Conservation (phyloP, 2,888 invertebrate species). For the Eucriotettix oculatus region DNA sequence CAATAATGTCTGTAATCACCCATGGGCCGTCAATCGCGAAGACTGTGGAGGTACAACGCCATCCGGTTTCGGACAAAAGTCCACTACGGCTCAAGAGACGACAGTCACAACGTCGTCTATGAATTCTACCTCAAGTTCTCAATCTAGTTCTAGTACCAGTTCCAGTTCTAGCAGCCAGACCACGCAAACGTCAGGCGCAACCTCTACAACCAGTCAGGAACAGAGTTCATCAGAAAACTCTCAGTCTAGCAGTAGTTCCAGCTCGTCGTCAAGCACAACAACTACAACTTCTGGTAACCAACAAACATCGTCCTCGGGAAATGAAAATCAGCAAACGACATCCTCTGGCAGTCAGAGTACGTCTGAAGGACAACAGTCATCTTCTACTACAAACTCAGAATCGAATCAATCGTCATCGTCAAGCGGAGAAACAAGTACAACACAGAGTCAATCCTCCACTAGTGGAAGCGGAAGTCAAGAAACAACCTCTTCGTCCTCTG, state of each 20-base stretch:
- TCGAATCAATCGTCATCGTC: too few relatives aligned
- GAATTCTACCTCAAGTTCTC: neutral
- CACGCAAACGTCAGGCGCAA: neutral
- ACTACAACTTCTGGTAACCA: neutral
- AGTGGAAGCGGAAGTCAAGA: too few relatives aligned
- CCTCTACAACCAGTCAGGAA: too few relatives aligned
- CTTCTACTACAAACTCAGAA: too few relatives aligned
- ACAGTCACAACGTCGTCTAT: neutral
- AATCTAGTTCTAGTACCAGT: neutral
- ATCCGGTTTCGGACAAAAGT: neutral
- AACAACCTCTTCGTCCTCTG: neutral
- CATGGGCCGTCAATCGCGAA: slow-evolving; percentile 33
- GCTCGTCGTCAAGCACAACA: neutral
- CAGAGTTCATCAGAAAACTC: neutral
- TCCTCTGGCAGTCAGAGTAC: neutral
- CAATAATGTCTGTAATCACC: slow-evolving; percentile 52
- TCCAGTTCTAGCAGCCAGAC: neutral
- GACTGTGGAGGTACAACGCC: slow-evolving; percentile 7
- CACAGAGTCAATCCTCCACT: neutral
- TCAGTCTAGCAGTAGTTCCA: neutral
- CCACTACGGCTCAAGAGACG: too few relatives aligned
- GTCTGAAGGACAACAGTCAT: too few relatives aligned
- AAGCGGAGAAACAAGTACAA: too few relatives aligned
- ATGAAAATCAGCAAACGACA: neutral
- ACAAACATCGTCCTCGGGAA: neutral